These are phyloP conservation scores for Hypomesus transpacificus DNA, from an alignment of 2,113 vertebrate species.

Conservation along the genomic window DNA sequence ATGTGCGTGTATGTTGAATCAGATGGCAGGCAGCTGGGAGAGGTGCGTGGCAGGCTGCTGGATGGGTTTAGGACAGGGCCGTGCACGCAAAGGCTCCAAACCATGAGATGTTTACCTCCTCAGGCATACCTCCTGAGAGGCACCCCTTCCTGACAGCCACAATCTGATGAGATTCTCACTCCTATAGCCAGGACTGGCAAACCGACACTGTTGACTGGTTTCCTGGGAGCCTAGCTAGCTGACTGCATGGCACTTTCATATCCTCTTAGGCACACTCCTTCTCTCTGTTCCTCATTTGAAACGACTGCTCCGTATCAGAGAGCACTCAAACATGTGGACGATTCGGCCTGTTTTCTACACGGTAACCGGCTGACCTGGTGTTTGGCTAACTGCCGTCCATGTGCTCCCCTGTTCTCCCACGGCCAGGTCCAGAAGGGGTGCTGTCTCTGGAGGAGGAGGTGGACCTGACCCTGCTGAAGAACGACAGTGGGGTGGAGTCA, in stretches of 20 bases:
- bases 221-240: neutral
- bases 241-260: constrained; percentile 24
- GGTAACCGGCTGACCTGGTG: too few relatives aligned
- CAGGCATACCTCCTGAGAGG: neutral
- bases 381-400: neutral
- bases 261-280: constrained; percentile 24
- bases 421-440: constrained; percentile 52
- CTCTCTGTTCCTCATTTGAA: constrained; percentile 14
- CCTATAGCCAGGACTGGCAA: neutral
- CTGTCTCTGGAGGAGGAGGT: constrained; percentile 83
- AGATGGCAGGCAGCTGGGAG: constrained; percentile 18
- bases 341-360: too few relatives aligned
- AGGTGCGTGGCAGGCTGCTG: constrained; percentile 29
- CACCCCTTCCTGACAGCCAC: constrained; percentile 1
- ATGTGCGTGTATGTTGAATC: constrained; percentile 58
- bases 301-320: neutral
- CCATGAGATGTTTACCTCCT: neutral
- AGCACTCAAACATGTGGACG: too few relatives aligned
- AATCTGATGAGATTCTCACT: neutral
- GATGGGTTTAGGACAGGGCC: constrained; percentile 13
- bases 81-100: neutral
- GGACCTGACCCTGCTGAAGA: constrained; percentile 83
- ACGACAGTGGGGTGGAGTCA: constrained; percentile 87
- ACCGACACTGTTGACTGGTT: too few relatives aligned
- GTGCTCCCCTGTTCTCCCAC: neutral